Conservation (phyloP, 2,888 invertebrate genomes). For the Euzetes globulus region DNA sequence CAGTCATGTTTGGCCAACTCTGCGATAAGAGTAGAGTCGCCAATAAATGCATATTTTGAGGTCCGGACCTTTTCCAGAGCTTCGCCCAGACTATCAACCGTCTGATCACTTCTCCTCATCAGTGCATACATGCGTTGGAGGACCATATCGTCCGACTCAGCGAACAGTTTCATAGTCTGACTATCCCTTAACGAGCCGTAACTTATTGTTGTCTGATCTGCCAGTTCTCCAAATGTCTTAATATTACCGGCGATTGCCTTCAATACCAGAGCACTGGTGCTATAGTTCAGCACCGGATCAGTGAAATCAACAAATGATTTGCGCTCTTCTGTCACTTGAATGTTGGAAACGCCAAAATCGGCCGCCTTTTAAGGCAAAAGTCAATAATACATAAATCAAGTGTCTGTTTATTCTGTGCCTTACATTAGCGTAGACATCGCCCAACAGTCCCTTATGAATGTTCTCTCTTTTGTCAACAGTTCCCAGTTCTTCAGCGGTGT, state of each 20-base stretch:
- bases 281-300: not conserved
- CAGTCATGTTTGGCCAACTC: not conserved
- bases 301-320: not conserved
- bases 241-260: not conserved
- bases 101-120: not conserved
- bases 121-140: not conserved
- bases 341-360: not conserved
- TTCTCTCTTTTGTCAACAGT: not conserved
- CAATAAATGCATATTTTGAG: not conserved
- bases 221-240: not conserved
- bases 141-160: not conserved
- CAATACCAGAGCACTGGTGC: not conserved
- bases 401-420: too few relatives aligned
- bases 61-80: not conserved
- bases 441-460: not conserved
- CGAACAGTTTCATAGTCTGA: not conserved
- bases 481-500: not conserved
- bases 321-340: not conserved
- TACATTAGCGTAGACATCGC: not conserved
- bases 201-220: not conserved
- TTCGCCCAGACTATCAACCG: not conserved
- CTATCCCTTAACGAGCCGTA: not conserved
- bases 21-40: not conserved
- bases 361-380: not conserved
- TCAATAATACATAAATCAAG: too few relatives aligned